Evolutionary conservation across 2,888 invertebrate genomes (phyloP).

Genomic region (Lutraria lutraria): DNA sequence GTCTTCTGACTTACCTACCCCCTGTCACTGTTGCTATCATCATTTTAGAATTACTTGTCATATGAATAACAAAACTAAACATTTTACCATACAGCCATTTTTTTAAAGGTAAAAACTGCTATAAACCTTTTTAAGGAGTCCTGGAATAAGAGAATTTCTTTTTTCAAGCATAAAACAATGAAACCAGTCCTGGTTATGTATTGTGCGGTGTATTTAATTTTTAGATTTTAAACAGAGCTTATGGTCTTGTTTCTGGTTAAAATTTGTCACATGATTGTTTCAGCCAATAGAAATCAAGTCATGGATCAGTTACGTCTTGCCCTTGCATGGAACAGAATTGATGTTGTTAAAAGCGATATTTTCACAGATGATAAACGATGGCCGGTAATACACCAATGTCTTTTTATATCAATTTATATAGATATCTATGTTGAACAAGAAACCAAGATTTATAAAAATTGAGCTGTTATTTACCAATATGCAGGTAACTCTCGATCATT

Average conservation of each 20-base stretch:
- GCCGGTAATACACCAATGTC: constrained; percentile 76
- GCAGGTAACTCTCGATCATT: too few relatives aligned
- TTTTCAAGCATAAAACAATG: neutral
- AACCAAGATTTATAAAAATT: too few relatives aligned
- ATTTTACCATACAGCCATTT: too few relatives aligned
- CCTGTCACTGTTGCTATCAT: too few relatives aligned
- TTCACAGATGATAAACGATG: constrained; percentile 85
- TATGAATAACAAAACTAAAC: too few relatives aligned
- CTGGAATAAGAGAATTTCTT: too few relatives aligned
- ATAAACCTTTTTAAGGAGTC: too few relatives aligned
- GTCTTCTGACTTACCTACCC: too few relatives aligned
- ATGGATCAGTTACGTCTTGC: constrained; percentile 86
- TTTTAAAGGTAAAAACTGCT: too few relatives aligned
- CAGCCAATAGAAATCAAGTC: constrained; percentile 80
- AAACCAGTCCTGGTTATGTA: neutral
- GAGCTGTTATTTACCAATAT: too few relatives aligned
- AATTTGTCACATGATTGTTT: constrained; percentile 18
- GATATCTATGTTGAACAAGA: too few relatives aligned
- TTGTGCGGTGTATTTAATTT: neutral
- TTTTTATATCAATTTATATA: neutral
- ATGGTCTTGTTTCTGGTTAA: neutral
- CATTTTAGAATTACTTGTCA: too few relatives aligned
- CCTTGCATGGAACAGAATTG: constrained; percentile 87
- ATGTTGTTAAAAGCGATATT: constrained; percentile 86
- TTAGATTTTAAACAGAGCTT: neutral